Conservation (phyloP, 2,888 invertebrate genomes). For the Eustalomyia histrio region DNA sequence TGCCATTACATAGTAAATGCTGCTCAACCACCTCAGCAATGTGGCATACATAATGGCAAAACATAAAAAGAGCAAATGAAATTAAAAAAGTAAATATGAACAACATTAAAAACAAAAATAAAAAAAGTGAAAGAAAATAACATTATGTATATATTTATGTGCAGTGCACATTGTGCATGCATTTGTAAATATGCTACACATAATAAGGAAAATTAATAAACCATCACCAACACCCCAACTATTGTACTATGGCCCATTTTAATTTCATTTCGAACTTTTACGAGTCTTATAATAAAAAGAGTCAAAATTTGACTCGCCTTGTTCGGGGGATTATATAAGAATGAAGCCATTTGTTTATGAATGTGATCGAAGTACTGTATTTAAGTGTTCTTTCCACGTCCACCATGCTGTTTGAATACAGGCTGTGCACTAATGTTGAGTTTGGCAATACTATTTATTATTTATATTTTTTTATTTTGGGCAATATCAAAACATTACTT, state of each 20-base stretch:
- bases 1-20: conserved; percentile 5
- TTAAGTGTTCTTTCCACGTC: too few relatives aligned
- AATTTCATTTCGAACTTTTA: too few relatives aligned
- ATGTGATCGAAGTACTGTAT: too few relatives aligned
- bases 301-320: too few relatives aligned
- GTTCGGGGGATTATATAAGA: too few relatives aligned
- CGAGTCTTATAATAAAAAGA: too few relatives aligned
- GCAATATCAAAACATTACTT: too few relatives aligned
- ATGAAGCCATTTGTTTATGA: too few relatives aligned
- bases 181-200: neutral
- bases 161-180: neutral
- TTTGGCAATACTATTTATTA: too few relatives aligned
- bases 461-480: too few relatives aligned
- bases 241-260: neutral
- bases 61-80: conserved; percentile 32
- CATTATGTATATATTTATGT: neutral
- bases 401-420: too few relatives aligned
- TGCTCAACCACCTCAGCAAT: conserved; percentile 30
- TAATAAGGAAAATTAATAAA: conserved; percentile 16
- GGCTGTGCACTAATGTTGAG: too few relatives aligned
- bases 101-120: neutral
- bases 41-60: conserved; percentile 28
- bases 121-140: neutral
- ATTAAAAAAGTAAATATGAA: conserved; percentile 3
- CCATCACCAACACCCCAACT: conserved; percentile 3